Conservation (phyloP, 2,797 vertebrate genomes). For the Synaphobranchus kaupii region DNA sequence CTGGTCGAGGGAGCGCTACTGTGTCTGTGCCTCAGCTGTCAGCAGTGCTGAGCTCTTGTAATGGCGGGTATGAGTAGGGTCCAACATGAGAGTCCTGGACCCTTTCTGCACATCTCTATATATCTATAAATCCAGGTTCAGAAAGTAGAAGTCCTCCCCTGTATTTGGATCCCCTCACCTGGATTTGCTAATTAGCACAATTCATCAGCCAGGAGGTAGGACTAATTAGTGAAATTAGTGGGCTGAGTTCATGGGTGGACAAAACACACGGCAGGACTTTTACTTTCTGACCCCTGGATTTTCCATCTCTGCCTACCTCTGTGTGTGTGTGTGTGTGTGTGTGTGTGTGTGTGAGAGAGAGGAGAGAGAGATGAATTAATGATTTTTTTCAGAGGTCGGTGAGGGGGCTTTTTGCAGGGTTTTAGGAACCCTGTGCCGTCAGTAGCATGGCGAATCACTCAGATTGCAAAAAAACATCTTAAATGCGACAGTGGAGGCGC, state of each 20-base stretch:
- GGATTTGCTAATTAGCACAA: too few species aligned
- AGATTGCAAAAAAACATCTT: too few species aligned
- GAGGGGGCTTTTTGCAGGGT: not conserved
- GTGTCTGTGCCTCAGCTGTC: not conserved
- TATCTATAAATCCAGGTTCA: too few species aligned
- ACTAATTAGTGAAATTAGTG: too few species aligned
- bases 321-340: not conserved
- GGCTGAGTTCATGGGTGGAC: too few species aligned
- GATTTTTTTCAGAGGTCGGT: not conserved
- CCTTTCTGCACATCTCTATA: not conserved
- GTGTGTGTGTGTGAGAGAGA: not conserved
- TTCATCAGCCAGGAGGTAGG: too few species aligned
- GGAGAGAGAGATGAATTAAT: too few species aligned
- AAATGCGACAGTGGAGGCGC: not conserved
- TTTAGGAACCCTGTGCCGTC: not conserved
- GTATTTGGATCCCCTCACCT: too few species aligned
- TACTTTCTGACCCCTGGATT: too few species aligned
- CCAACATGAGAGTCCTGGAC: not conserved
- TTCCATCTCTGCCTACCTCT: too few species aligned
- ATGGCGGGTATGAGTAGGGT: conserved; percentile 8
- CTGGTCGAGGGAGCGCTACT: not conserved
- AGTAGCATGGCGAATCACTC: not conserved
- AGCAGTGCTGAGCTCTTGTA: not conserved
- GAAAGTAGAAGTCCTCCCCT: too few species aligned
- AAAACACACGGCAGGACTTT: too few species aligned